Conservation (phyloP, 2,113 vertebrate genomes). For the Proterorhinus semilunaris region DNA sequence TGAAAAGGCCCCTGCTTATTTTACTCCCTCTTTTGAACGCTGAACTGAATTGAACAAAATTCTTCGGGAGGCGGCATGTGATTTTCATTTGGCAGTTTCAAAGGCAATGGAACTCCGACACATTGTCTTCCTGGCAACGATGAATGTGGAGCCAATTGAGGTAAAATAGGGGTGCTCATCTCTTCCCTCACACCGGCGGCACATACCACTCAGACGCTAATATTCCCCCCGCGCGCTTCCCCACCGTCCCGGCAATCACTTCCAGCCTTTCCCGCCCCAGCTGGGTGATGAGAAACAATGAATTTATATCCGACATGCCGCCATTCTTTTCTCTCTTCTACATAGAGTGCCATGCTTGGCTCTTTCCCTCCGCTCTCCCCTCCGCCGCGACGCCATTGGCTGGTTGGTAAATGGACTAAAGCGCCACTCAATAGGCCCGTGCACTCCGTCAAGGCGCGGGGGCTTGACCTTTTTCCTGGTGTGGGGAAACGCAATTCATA, state of each 20-base stretch:
- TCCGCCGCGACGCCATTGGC: slow-evolving; percentile 64
- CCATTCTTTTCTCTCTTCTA: slow-evolving; percentile 64
- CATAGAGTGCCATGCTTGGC: slow-evolving; percentile 38
- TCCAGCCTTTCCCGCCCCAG: slow-evolving; percentile 58
- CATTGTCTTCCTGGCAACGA: slow-evolving; percentile 25
- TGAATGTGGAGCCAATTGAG: slow-evolving; percentile 25
- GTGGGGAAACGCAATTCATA: slow-evolving; percentile 79
- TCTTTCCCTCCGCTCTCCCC: slow-evolving; percentile 44
- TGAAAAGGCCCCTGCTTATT: slow-evolving; percentile 18
- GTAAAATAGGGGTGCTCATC: slow-evolving; percentile 37
- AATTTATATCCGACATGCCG: slow-evolving; percentile 66
- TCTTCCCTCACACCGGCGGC: slow-evolving; percentile 38
- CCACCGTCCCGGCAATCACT: slow-evolving; percentile 58
- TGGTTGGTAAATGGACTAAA: slow-evolving; percentile 79
- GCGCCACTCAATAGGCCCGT: slow-evolving; percentile 79
- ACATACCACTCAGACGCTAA: slow-evolving; percentile 43
- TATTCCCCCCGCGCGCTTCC: slow-evolving; percentile 56
- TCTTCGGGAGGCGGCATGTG: slow-evolving; percentile 15
- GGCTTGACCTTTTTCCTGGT: slow-evolving; percentile 81
- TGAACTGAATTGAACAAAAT: slow-evolving; percentile 15
- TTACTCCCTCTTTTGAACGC: slow-evolving; percentile 25
- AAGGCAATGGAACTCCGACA: slow-evolving; percentile 21
- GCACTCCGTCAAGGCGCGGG: slow-evolving; percentile 78
- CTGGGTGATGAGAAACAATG: slow-evolving; percentile 69
- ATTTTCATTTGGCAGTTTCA: slow-evolving; percentile 44